Evolutionary conservation across 2,113 vertebrate species (phyloP).

Genomic region (Anas platyrhynchos): DNA sequence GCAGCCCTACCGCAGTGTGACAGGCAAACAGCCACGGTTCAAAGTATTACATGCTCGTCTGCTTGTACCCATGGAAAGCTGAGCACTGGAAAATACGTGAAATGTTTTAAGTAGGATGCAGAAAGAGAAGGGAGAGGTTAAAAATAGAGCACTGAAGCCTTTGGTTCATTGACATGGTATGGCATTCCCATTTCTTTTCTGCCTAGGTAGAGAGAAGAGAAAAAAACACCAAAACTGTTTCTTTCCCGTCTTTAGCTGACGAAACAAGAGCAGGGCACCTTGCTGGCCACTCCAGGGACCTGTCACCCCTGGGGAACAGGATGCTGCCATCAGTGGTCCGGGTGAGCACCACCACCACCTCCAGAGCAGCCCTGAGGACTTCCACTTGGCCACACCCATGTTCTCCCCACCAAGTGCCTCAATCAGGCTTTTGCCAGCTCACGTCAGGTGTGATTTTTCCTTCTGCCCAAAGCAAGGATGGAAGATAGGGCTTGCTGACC

Average conservation of each 20-base stretch:
- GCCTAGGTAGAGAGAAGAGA: background rate
- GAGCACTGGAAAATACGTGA: background rate
- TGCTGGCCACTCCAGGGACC: background rate
- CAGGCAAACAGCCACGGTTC: background rate
- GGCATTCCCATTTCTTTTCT: background rate
- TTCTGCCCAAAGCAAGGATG: background rate
- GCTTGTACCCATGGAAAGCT: background rate
- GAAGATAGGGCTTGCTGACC: background rate
- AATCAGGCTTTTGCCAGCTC: background rate
- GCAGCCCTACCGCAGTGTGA: background rate
- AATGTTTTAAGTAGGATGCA: background rate
- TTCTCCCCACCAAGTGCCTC: background rate
- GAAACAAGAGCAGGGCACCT: background rate
- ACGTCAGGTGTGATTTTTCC: background rate
- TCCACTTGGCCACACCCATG: no score
- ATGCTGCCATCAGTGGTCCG: background rate
- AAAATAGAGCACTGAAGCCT: background rate
- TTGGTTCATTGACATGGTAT: background rate
- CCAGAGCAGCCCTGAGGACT: background rate
- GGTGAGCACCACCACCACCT: background rate
- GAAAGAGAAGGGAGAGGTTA: background rate
- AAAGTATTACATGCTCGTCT: background rate
- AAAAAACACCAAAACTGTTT: background rate
- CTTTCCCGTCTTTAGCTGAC: background rate
- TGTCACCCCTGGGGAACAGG: accelerated